Conservation (phyloP, 2,888 invertebrate genomes). For the Macrosoma leucophasiata region DNA sequence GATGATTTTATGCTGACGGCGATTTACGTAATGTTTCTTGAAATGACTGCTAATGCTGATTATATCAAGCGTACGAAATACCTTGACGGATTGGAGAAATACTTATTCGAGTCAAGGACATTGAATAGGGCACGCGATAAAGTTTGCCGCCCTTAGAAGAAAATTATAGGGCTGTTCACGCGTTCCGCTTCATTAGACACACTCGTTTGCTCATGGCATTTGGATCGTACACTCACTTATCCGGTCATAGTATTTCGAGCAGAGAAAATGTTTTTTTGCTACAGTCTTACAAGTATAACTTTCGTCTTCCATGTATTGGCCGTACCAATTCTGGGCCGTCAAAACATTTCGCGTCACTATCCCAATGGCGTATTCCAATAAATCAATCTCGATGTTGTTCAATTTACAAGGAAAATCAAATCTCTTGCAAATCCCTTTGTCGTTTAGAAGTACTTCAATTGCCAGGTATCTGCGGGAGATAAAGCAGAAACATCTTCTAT, state of each 20-base stretch:
- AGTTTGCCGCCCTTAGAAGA: too few relatives aligned
- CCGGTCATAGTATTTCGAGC: slow-evolving; percentile 27
- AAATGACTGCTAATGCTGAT: too few relatives aligned
- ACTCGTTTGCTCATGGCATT: slow-evolving; percentile 9
- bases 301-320: slow-evolving; percentile 16
- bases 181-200: too few relatives aligned
- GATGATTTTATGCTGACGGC: neutral
- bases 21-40: too few relatives aligned
- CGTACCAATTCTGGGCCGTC: slow-evolving; percentile 37
- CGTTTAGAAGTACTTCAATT: slow-evolving; percentile 38
- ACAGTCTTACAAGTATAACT: slow-evolving; percentile 21
- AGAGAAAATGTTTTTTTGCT: slow-evolving; percentile 31
- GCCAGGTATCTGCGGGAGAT: slow-evolving; percentile 38
- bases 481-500: slow-evolving; percentile 2
- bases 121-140: too few relatives aligned
- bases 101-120: too few relatives aligned
- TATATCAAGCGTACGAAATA: too few relatives aligned
- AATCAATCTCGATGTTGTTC: slow-evolving; percentile 33
- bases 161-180: too few relatives aligned
- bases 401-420: slow-evolving; percentile 40
- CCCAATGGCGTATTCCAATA: slow-evolving; percentile 34
- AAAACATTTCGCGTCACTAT: slow-evolving; percentile 30
- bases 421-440: slow-evolving; percentile 43
- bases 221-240: slow-evolving; percentile 28
- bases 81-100: too few relatives aligned